Percentiles rank a stretch among this genome's conserved stretches.
Conservation (phyloP, 2,888 invertebrate species). For the Nebria brevicollis region DNA sequence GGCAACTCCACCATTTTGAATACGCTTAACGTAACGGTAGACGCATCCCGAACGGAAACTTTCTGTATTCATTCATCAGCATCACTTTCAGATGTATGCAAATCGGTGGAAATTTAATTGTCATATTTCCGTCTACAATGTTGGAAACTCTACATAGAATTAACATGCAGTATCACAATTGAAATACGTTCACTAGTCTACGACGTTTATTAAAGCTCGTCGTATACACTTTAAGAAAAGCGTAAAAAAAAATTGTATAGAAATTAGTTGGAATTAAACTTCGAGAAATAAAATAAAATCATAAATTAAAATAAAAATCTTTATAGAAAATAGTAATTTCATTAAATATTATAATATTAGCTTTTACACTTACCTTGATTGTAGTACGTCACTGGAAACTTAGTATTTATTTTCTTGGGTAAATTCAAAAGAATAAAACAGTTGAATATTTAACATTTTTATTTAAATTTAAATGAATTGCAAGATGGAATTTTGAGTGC, state of each 20-base stretch:
- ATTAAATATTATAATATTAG: too few relatives aligned
- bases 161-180: background rate
- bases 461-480: constrained; percentile 46
- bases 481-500: constrained; percentile 41
- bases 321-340: too few relatives aligned
- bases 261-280: too few relatives aligned
- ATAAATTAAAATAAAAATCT: too few relatives aligned
- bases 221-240: too few relatives aligned
- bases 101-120: constrained; percentile 40
- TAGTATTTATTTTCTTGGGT: too few relatives aligned
- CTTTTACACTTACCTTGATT: too few relatives aligned
- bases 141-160: background rate
- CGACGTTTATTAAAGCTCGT: too few relatives aligned
- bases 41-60: background rate
- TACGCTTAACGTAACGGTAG: background rate
- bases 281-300: too few relatives aligned
- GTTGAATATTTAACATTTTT: constrained; percentile 36
- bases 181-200: too few relatives aligned
- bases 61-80: background rate
- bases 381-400: background rate
- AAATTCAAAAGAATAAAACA: background rate
- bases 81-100: constrained; percentile 29
- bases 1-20: background rate
- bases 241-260: too few relatives aligned
- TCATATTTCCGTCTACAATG: constrained; percentile 28